phyloP scores from a whole-genome alignment of 1,140 invertebrate genomes.

The Leptopilina boulardi region DNA sequence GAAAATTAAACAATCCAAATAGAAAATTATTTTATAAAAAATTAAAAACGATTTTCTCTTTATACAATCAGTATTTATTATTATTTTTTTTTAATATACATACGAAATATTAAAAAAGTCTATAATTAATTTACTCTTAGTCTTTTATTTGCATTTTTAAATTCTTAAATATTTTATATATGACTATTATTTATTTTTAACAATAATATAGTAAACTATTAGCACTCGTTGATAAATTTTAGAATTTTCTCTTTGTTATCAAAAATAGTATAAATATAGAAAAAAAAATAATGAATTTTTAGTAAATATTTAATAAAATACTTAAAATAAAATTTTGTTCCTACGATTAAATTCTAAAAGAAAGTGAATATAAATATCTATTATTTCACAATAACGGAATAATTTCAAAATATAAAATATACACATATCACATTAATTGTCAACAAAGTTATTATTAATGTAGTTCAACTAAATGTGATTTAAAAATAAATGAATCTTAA shows the following conservation, averaged over 20 bases:
- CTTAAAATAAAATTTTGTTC: not conserved
- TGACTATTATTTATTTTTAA: not conserved
- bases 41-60: not conserved
- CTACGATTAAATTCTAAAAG: not conserved
- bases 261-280: not conserved
- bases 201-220: not conserved
- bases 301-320: too few relatives aligned
- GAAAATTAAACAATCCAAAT: not conserved
- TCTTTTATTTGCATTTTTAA: not conserved
- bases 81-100: not conserved
- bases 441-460: not conserved
- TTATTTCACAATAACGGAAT: not conserved
- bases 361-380: not conserved
- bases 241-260: not conserved
- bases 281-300: too few relatives aligned
- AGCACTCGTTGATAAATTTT: slow-evolving; percentile 1
- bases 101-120: not conserved
- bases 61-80: not conserved
- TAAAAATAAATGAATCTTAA: too few relatives aligned
- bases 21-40: not conserved
- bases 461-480: slow-evolving; percentile 40
- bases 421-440: not conserved
- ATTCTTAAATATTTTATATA: not conserved
- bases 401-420: slow-evolving; percentile 7
- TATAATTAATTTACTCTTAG: too few relatives aligned